phyloP scores from a whole-genome alignment of 1,140 invertebrate genomes.

The Acromyrmex heyeri region DNA sequence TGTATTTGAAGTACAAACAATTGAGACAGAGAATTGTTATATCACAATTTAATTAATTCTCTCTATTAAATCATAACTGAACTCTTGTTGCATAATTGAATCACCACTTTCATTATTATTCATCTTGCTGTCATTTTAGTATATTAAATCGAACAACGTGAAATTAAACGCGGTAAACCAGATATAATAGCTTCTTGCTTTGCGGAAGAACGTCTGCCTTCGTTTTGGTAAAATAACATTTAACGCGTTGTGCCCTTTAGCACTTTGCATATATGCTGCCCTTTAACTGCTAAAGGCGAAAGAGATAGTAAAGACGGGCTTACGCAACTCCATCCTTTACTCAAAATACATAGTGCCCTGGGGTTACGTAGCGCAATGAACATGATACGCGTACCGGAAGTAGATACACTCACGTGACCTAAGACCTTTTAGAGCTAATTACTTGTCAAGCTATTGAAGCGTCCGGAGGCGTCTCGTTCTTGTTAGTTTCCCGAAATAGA shows the following conservation, averaged over 20 bases:
- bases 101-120: not conserved
- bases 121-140: not conserved
- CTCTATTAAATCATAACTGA: not conserved
- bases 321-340: not conserved
- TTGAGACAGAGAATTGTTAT: not conserved
- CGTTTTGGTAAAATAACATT: not conserved
- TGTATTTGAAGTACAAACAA: not conserved
- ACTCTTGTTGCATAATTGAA: not conserved
- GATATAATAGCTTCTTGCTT: not conserved
- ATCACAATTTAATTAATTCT: not conserved
- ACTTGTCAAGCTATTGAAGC: not conserved
- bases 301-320: not conserved
- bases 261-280: not conserved
- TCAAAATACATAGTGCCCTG: not conserved
- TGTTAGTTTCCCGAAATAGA: constrained; percentile 12
- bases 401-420: constrained; percentile 38
- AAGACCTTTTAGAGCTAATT: constrained; percentile 57
- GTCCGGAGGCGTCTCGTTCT: not conserved
- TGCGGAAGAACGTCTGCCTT: not conserved
- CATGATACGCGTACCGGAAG: constrained; percentile 40
- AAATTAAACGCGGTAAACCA: not conserved
- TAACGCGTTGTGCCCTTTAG: not conserved
- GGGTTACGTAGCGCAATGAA: not conserved
- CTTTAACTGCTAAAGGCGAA: constrained; percentile 17
- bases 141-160: not conserved